These are phyloP conservation scores for Alviniconcha marisindica DNA, from an alignment of 1,140 invertebrate species.

Conservation along the genomic window DNA sequence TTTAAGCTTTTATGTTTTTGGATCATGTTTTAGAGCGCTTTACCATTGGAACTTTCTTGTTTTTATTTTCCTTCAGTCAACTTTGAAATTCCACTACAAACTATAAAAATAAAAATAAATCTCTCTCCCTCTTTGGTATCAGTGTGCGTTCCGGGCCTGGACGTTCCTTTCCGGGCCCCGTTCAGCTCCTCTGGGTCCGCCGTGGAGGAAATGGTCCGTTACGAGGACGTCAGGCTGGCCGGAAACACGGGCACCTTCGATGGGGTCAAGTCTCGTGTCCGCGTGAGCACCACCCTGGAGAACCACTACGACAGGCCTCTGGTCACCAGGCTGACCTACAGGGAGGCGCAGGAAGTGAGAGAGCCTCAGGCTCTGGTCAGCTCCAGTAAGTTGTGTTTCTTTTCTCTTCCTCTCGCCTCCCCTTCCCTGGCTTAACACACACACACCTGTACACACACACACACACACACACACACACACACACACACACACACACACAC, in stretches of 20 bases:
- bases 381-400: background rate
- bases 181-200: background rate
- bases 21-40: too few species aligned
- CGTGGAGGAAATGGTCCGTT: background rate
- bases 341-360: background rate
- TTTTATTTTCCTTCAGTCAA: too few species aligned
- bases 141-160: background rate
- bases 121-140: too few species aligned
- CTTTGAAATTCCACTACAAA: too few species aligned
- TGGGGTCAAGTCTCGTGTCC: background rate
- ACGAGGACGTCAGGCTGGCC: background rate
- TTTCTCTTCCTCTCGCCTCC: too few species aligned
- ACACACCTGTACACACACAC: too few species aligned
- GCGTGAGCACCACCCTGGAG: background rate
- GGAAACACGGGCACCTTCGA: background rate
- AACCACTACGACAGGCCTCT: background rate
- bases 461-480: too few species aligned
- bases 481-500: too few species aligned
- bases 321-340: background rate
- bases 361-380: background rate
- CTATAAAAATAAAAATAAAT: too few species aligned
- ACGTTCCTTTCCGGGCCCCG: background rate
- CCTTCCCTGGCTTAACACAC: too few species aligned
- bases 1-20: too few species aligned
- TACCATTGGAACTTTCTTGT: too few species aligned